Evolutionary conservation across 2,888 invertebrate genomes (phyloP).

Genomic region (Frankliniella intonsa): DNA sequence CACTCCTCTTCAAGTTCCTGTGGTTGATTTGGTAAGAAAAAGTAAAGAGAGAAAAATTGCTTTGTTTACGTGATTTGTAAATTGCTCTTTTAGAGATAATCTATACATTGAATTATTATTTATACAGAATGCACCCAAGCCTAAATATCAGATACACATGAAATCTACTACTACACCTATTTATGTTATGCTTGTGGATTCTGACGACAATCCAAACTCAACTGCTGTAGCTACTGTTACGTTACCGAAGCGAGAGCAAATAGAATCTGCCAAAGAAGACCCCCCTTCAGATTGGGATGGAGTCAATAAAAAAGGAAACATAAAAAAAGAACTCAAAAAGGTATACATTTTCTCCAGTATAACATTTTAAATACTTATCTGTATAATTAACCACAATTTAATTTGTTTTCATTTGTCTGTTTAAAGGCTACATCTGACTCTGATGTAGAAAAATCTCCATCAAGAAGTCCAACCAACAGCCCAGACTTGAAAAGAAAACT

Average conservation of each 20-base stretch:
- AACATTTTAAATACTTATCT: neutral
- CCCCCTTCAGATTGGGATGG: neutral
- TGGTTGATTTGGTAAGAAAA: neutral
- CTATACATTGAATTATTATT: neutral
- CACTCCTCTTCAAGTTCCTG: neutral
- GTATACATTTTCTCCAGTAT: neutral
- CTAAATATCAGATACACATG: neutral
- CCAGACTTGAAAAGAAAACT: constrained; percentile 5
- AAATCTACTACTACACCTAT: neutral
- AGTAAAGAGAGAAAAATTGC: neutral
- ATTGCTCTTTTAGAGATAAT: no score
- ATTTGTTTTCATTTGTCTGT: no score
- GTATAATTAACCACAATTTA: neutral
- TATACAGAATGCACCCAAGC: neutral
- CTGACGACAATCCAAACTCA: neutral
- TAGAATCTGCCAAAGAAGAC: neutral
- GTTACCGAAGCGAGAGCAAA: neutral
- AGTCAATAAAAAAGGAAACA: neutral
- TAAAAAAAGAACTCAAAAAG: neutral
- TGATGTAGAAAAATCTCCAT: neutral
- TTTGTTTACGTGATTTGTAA: no score
- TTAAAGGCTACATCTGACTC: neutral
- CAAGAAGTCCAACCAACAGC: neutral
- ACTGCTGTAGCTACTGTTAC: neutral
- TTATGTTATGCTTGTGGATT: constrained; percentile 5